phyloP scores from a whole-genome alignment of 2,888 invertebrate genomes.

The Nemotelus nigrinus region DNA sequence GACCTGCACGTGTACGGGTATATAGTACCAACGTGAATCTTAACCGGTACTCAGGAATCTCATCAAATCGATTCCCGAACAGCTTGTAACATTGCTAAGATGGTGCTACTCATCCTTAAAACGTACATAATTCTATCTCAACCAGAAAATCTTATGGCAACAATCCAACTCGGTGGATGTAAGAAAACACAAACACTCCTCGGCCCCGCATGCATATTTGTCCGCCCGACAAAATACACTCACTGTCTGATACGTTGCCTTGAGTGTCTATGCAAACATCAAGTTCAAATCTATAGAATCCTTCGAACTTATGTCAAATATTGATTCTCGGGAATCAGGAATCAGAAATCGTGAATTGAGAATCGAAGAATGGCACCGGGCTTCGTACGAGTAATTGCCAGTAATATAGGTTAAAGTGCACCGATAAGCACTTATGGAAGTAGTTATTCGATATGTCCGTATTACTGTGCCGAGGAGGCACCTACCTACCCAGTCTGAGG shows the following conservation, averaged over 20 bases:
- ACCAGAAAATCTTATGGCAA: constrained; percentile 35
- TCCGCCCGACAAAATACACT: background rate
- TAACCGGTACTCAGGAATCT: constrained; percentile 14
- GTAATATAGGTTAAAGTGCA: constrained; percentile 34
- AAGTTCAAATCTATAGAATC: constrained; percentile 29
- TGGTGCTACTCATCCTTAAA: constrained; percentile 27
- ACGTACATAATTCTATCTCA: constrained; percentile 34
- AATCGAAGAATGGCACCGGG: background rate
- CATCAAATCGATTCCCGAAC: constrained; percentile 39
- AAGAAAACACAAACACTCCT: constrained; percentile 1
- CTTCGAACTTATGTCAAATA: constrained; percentile 32
- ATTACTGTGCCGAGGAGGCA: background rate
- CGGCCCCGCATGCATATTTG: background rate
- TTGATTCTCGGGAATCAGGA: constrained; percentile 31
- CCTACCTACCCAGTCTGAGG: no score
- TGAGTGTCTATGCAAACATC: constrained; percentile 34
- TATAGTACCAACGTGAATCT: background rate
- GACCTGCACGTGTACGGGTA: background rate
- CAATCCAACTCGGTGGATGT: constrained; percentile 28
- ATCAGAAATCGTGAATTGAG: background rate
- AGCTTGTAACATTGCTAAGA: constrained; percentile 34
- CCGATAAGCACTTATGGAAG: constrained; percentile 22
- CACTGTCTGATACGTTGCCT: constrained; percentile 11
- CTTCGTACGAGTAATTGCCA: constrained; percentile 16
- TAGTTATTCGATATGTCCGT: constrained; percentile 18